A percentile compares a stretch with the other conserved stretches of the same genome.
Conservation (phyloP, 30 jellyfish, hydroid and myxozoan genomes). For the Aurelia coerulea region DNA sequence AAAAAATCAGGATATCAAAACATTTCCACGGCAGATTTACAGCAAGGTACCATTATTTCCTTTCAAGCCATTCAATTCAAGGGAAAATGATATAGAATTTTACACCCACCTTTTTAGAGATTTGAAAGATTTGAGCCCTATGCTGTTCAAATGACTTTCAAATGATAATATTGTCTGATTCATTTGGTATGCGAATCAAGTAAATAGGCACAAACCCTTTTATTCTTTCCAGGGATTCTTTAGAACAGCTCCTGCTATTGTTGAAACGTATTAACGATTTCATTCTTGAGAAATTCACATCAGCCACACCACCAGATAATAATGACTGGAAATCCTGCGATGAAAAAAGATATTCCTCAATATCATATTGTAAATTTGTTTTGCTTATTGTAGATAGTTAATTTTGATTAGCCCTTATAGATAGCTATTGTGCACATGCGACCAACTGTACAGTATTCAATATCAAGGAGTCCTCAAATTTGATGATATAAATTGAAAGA, state of each 20-base stretch:
- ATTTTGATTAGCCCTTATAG: neutral
- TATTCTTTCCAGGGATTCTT: slow-evolving; percentile 70
- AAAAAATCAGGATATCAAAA: no score
- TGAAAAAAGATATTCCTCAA: neutral
- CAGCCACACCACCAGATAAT: slow-evolving; percentile 92
- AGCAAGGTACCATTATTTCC: no score
- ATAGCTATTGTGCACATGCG: no score
- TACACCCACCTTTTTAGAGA: no score
- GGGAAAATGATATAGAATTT: no score
- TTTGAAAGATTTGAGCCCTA: no score
- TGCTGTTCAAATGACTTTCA: neutral
- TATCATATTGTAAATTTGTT: neutral
- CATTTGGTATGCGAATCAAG: neutral
- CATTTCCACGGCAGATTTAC: no score
- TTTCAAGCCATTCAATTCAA: no score
- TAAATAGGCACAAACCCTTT: slow-evolving; percentile 67
- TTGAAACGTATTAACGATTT: slow-evolving; percentile 77
- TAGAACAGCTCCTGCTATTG: slow-evolving; percentile 78
- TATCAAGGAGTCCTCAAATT: no score
- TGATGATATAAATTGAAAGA: no score
- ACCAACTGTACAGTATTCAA: no score
- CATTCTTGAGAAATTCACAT: slow-evolving; percentile 70
- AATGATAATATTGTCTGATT: neutral
- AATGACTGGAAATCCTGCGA: slow-evolving; percentile 86
- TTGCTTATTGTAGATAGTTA: neutral